Conservation (phyloP, 2,888 invertebrate species). For the Cynaeus angustus region DNA sequence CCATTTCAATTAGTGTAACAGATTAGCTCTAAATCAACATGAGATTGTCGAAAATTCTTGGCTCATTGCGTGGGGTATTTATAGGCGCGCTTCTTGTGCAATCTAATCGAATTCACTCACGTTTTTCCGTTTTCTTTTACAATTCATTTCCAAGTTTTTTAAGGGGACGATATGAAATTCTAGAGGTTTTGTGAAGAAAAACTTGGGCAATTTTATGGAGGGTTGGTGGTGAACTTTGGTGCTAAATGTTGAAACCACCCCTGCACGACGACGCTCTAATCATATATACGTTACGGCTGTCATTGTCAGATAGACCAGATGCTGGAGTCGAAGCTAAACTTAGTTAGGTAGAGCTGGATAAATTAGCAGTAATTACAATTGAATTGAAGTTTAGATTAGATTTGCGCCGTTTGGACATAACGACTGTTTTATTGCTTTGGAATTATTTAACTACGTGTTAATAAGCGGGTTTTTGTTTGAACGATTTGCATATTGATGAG, state of each 20-base stretch:
- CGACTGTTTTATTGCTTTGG: slow-evolving; percentile 61
- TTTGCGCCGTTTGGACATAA: slow-evolving; percentile 62
- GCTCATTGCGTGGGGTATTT: slow-evolving; percentile 44
- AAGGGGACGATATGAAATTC: slow-evolving; percentile 14
- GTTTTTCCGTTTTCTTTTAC: slow-evolving; percentile 21
- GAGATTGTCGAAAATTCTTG: slow-evolving; percentile 47
- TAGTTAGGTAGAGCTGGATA: slow-evolving; percentile 58
- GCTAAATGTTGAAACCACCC: slow-evolving; percentile 21
- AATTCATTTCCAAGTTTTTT: slow-evolving; percentile 15
- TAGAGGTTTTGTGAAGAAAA: slow-evolving; percentile 1
- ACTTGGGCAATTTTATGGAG: slow-evolving; percentile 13
- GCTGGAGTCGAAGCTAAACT: slow-evolving; percentile 56
- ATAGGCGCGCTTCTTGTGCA: slow-evolving; percentile 25
- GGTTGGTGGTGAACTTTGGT: slow-evolving; percentile 8
- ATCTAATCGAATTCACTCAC: slow-evolving; percentile 22
- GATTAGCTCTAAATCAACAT: slow-evolving; percentile 53
- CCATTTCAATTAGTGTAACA: slow-evolving; percentile 54
- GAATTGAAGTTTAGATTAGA: slow-evolving; percentile 68
- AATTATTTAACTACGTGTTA: slow-evolving; percentile 50
- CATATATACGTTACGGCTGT: slow-evolving; percentile 64
- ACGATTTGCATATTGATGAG: slow-evolving; percentile 43
- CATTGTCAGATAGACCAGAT: slow-evolving; percentile 62
- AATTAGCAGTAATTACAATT: slow-evolving; percentile 67
- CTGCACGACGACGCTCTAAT: slow-evolving; percentile 53
- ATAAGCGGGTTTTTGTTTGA: slow-evolving; percentile 45